Evolutionary conservation across 2,888 invertebrate species (phyloP).

Genomic region (Drosophila siamana): DNA sequence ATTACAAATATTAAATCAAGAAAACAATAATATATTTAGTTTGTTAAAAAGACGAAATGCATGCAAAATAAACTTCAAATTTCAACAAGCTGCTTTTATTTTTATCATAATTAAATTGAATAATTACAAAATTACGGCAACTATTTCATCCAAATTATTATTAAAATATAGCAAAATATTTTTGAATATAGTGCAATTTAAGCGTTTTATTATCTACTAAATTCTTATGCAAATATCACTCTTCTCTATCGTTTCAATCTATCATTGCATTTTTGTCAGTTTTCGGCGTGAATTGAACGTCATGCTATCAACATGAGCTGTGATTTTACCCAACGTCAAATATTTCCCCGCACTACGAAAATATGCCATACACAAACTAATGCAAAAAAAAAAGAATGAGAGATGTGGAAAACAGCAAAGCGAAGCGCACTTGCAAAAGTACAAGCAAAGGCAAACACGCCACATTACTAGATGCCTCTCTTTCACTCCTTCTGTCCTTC

Average conservation of each 20-base stretch:
- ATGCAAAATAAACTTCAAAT: too few species aligned
- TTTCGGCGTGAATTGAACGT: neutral
- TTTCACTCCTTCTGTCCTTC: neutral
- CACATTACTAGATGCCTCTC: constrained; percentile 6
- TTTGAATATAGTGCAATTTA: neutral
- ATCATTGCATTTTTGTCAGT: neutral
- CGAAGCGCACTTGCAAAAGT: constrained; percentile 24
- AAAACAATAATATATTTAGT: too few species aligned
- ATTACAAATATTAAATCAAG: too few species aligned
- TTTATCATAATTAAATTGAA: too few species aligned
- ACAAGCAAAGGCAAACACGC: constrained; percentile 34
- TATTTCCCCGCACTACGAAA: constrained; percentile 6
- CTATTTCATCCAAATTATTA: too few species aligned
- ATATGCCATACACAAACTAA: constrained; percentile 5
- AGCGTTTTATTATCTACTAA: neutral
- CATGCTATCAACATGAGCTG: constrained; percentile 2
- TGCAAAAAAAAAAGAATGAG: neutral
- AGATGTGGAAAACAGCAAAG: constrained; percentile 1
- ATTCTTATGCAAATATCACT: too few species aligned
- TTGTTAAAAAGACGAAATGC: too few species aligned
- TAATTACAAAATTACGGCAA: too few species aligned
- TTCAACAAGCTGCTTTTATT: too few species aligned
- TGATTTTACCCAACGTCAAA: constrained; percentile 2
- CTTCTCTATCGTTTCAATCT: neutral
- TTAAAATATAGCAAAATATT: too few species aligned